A percentile compares a stretch with the other conserved stretches of the same genome.
phyloP scores from a whole-genome alignment of 2,888 invertebrate genomes.

The Thumatha senex region DNA sequence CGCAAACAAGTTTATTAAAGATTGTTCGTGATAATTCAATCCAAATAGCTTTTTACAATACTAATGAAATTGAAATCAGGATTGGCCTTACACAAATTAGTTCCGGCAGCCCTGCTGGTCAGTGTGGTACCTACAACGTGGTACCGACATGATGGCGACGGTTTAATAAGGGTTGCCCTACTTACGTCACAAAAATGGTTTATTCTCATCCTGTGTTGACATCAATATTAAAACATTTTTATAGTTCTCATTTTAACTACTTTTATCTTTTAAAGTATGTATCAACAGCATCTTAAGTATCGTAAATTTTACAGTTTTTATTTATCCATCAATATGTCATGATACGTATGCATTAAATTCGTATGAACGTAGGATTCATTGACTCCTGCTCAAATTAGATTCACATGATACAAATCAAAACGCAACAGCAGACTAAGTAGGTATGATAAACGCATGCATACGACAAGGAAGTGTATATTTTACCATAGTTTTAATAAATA shows the following conservation, averaged over 20 bases:
- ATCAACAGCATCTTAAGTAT: too few species aligned
- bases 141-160: background rate
- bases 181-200: background rate
- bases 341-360: too few species aligned
- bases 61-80: background rate
- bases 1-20: background rate
- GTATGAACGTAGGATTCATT: background rate
- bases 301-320: too few species aligned
- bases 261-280: too few species aligned
- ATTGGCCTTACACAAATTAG: conserved; percentile 3
- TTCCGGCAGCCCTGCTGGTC: conserved; percentile 1
- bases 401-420: conserved; percentile 18
- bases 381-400: conserved; percentile 1
- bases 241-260: too few species aligned
- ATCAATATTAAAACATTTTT: too few species aligned
- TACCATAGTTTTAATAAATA: conserved; percentile 37
- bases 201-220: too few species aligned
- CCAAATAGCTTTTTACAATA: background rate
- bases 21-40: background rate
- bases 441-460: conserved; percentile 29
- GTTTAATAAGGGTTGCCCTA: background rate
- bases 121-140: background rate
- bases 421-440: conserved; percentile 25
- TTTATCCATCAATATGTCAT: too few species aligned
- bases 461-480: conserved; percentile 34